Conservation (phyloP, 2,888 invertebrate genomes). For the Pharmacophagus antenor region DNA sequence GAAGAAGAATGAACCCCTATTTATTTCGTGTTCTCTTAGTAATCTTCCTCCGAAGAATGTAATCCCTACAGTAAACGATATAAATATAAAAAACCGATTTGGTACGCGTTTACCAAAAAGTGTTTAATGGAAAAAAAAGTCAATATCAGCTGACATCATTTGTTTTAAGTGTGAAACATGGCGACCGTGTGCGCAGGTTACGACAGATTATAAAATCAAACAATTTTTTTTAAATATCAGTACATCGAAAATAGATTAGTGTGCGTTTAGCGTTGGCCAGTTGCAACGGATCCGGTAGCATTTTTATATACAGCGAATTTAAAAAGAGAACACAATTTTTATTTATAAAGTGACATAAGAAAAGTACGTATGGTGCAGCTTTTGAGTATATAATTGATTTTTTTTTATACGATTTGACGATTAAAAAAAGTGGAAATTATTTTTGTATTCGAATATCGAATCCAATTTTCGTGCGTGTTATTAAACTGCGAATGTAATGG, state of each 20-base stretch:
- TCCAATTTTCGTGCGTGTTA: neutral
- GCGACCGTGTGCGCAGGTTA: constrained; percentile 5
- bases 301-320: neutral
- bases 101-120: neutral
- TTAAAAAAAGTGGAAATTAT: no score
- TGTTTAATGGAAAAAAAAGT: neutral
- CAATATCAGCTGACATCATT: neutral
- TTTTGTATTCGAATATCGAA: neutral
- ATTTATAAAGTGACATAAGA: no score
- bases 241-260: constrained; percentile 24
- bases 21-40: no score
- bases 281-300: constrained; percentile 1
- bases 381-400: no score
- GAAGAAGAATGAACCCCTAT: no score
- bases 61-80: no score
- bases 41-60: no score
- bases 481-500: neutral
- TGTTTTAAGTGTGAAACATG: neutral
- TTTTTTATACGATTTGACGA: no score
- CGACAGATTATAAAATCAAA: constrained; percentile 11
- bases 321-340: neutral
- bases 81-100: neutral
- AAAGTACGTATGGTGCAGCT: no score
- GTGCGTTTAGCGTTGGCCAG: constrained; percentile 4
- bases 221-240: constrained; percentile 21